These are phyloP conservation scores for Acomys russatus DNA, from an alignment of 2,797 vertebrate species.

Conservation along the genomic window DNA sequence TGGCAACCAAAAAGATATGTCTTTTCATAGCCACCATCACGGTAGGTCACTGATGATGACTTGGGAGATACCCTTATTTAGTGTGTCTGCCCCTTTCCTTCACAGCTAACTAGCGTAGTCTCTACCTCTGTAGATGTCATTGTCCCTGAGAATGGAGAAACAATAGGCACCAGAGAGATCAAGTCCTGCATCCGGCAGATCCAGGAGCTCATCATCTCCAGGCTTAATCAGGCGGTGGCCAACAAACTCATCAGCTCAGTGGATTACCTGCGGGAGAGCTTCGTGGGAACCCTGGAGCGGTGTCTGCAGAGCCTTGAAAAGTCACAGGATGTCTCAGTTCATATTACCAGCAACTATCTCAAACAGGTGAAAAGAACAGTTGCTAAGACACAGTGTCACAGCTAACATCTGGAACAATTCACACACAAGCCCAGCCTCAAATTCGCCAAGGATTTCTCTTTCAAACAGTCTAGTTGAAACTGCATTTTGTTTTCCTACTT, in stretches of 20 bases:
- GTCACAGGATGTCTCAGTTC: conserved; percentile 93
- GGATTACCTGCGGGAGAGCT: conserved; percentile 98
- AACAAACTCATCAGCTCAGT: conserved; percentile 98
- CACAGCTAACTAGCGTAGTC: background rate
- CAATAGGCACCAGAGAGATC: conserved; percentile 95
- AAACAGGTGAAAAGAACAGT: conserved; percentile 96
- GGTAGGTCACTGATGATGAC: background rate
- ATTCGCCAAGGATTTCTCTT: conserved; percentile 1
- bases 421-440: background rate
- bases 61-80: background rate
- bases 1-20: background rate
- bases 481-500: conserved; percentile 8
- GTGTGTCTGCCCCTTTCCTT: background rate
- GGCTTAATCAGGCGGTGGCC: conserved; percentile 97
- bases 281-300: conserved; percentile 97
- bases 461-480: conserved; percentile 36
- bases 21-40: background rate
- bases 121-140: conserved; percentile 92
- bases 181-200: conserved; percentile 98
- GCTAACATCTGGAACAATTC: background rate
- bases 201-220: conserved; percentile 97
- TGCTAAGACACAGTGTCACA: background rate
- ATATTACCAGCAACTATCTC: conserved; percentile 92
- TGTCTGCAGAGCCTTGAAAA: conserved; percentile 98
- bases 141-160: conserved; percentile 95